Evolutionary conservation across 2,888 invertebrate species (phyloP), one percentile per base, ranked within the genome.

Genomic region (Zaprionus bogoriensis): DNA sequence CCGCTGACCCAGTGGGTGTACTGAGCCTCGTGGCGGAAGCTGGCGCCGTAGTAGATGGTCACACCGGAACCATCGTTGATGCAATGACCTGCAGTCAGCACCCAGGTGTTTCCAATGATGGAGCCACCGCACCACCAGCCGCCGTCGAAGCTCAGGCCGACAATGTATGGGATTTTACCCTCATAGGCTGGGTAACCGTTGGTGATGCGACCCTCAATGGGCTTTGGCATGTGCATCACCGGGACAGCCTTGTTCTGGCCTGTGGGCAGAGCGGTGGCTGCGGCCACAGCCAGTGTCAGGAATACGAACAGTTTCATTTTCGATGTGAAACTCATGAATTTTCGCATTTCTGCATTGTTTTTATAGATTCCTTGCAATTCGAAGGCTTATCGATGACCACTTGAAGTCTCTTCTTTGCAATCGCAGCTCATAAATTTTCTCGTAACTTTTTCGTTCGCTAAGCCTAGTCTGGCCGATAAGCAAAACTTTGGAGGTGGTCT

Each of bases 151-250:
- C 87, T 25, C 87, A 3, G 74, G 58, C n/a, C 78, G 65, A 23
- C 88, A 87, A 44, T 86, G 65, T 88, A 85, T 38, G 88, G 84
- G 5, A 83, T 83, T 36, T 85, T 74, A 19, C 82, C 85, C 27
- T 69, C 75, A 6, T 53, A 30, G 4, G 77, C 81, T 45, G 65
- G 55, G 14, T 73, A 67, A 17, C 86, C 86, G 55, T 87, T 83
- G 55, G 85, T 83, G 22, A 88, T 87, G 36, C 88, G 83, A 3
- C 80, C 76, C 27, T 54, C 54, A 12, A 54, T 54, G 5, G 3
- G 14, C 19, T 6, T 23, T 53, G 44, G 19, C 47, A 54, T 14
- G 25, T 61, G 47, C 54, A 25, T 25, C 25, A 25, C 25, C 5
- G 7, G 6, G 7, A 5, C 25, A 9, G 25, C 7, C 25, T 7